Evolutionary conservation across 2,113 vertebrate species (phyloP).

Genomic region (Nanorana parkeri): DNA sequence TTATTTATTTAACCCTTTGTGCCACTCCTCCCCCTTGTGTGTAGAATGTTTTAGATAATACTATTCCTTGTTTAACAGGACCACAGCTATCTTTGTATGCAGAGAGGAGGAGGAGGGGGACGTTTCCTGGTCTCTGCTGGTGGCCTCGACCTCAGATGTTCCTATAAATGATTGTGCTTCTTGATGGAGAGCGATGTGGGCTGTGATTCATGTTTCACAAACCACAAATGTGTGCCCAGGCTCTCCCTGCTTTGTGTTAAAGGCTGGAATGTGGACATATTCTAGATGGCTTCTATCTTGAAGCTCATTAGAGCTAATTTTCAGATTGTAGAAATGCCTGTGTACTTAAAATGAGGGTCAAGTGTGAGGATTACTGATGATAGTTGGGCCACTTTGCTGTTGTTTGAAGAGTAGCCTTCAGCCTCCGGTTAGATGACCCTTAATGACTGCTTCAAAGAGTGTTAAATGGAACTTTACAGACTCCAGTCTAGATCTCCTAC

Average conservation of each 20-base stretch:
- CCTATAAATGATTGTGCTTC: slow-evolving; percentile 7
- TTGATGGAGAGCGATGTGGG: neutral
- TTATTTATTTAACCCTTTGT: too few species aligned
- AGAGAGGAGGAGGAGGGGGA: slow-evolving; percentile 1
- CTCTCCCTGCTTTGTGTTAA: slow-evolving; percentile 25
- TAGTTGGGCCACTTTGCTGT: neutral
- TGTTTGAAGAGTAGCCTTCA: neutral
- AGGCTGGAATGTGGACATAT: slow-evolving; percentile 5
- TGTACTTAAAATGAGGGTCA: slow-evolving; percentile 8
- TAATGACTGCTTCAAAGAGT: slow-evolving; percentile 5
- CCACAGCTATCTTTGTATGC: slow-evolving; percentile 22
- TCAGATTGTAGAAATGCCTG: slow-evolving; percentile 29
- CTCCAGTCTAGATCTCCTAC: neutral
- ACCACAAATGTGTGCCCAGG: neutral
- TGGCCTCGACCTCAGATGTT: slow-evolving; percentile 40
- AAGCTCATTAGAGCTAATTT: slow-evolving; percentile 42
- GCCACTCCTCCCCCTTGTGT: too few species aligned
- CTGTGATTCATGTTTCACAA: slow-evolving; percentile 30
- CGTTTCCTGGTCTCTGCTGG: slow-evolving; percentile 45
- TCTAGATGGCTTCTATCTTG: slow-evolving; percentile 24
- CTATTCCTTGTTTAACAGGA: slow-evolving; percentile 11
- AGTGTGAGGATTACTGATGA: neutral
- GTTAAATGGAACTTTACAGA: neutral
- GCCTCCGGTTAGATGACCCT: neutral
- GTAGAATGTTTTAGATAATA: slow-evolving; percentile 48